phyloP scores from a whole-genome alignment of 2,888 invertebrate genomes.

The Drosophila kuntzei region DNA sequence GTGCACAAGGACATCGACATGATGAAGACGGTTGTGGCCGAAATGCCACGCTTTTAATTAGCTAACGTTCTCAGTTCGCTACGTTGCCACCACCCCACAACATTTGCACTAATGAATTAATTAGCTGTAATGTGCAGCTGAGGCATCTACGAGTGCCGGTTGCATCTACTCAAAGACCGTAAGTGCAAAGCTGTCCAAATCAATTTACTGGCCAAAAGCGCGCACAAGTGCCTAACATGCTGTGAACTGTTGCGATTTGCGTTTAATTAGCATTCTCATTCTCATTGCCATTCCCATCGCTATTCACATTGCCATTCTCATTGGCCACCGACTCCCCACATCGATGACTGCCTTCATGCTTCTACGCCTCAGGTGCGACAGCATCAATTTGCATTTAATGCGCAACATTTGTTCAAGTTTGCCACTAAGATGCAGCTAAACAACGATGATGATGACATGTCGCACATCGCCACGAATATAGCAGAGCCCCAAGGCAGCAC shows the following conservation, averaged over 20 bases:
- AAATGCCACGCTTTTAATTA: constrained; percentile 55
- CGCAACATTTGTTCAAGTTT: constrained; percentile 52
- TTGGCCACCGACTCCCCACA: constrained; percentile 5
- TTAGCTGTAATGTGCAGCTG: constrained; percentile 52
- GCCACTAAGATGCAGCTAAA: constrained; percentile 18
- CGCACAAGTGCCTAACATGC: constrained; percentile 51
- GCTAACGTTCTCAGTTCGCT: constrained; percentile 10
- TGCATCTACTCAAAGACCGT: constrained; percentile 1
- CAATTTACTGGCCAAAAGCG: constrained; percentile 60
- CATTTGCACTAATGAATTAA: constrained; percentile 63
- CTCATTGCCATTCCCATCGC: constrained; percentile 11
- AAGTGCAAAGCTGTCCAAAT: constrained; percentile 46
- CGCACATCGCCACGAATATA: constrained; percentile 1
- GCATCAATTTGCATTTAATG: constrained; percentile 65
- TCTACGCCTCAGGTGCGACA: constrained; percentile 51
- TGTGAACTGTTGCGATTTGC: constrained; percentile 61
- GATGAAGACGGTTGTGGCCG: constrained; percentile 47
- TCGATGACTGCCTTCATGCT: not conserved
- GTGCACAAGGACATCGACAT: not conserved
- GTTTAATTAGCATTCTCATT: constrained; percentile 63
- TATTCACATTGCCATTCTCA: constrained; percentile 6
- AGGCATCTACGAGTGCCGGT: constrained; percentile 6
- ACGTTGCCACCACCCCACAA: not conserved
- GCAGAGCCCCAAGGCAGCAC: not conserved
- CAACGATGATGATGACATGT: constrained; percentile 2